These are phyloP conservation scores for Cryptocephalus moraei DNA, from an alignment of 2,888 invertebrate genomes.

Conservation along the genomic window DNA sequence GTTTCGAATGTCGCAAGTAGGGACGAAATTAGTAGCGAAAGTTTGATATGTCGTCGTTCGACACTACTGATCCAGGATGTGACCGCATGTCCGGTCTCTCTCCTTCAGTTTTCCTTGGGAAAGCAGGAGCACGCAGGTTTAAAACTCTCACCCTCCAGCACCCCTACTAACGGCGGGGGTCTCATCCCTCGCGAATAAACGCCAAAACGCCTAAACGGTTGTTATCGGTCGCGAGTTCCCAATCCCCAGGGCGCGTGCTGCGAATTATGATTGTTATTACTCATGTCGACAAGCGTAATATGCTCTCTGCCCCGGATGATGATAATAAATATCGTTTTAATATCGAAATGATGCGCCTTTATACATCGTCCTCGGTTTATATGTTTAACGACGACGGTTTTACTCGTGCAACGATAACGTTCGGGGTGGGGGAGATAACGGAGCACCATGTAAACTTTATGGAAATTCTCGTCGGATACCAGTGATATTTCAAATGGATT, in stretches of 20 bases:
- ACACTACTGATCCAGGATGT: too few species aligned
- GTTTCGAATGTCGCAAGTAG: too few species aligned
- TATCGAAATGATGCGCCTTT: slow-evolving; percentile 18
- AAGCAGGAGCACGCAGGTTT: neutral
- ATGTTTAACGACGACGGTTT: neutral
- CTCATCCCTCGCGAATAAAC: slow-evolving; percentile 2
- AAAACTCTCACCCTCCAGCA: slow-evolving; percentile 2
- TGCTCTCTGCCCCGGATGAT: slow-evolving; percentile 21
- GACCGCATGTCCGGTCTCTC: too few species aligned
- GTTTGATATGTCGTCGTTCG: too few species aligned
- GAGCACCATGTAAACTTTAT: too few species aligned
- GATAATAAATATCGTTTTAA: slow-evolving; percentile 27
- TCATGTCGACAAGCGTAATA: slow-evolving; percentile 27
- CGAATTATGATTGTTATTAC: slow-evolving; percentile 32
- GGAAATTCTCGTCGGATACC: too few species aligned
- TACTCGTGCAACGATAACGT: too few species aligned
- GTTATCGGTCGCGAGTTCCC: slow-evolving; percentile 17
- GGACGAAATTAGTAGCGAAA: too few species aligned
- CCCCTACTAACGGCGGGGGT: slow-evolving; percentile 6
- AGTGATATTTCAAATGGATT: too few species aligned
- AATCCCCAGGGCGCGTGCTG: slow-evolving; percentile 26
- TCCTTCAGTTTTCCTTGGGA: neutral
- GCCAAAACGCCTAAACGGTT: slow-evolving; percentile 13
- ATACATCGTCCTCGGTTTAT: slow-evolving; percentile 8
- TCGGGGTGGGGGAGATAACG: too few species aligned